A percentile compares a stretch with the other conserved stretches of the same genome.
Evolutionary conservation across 2,888 invertebrate species (phyloP).

Genomic region (Diogma glabrata): DNA sequence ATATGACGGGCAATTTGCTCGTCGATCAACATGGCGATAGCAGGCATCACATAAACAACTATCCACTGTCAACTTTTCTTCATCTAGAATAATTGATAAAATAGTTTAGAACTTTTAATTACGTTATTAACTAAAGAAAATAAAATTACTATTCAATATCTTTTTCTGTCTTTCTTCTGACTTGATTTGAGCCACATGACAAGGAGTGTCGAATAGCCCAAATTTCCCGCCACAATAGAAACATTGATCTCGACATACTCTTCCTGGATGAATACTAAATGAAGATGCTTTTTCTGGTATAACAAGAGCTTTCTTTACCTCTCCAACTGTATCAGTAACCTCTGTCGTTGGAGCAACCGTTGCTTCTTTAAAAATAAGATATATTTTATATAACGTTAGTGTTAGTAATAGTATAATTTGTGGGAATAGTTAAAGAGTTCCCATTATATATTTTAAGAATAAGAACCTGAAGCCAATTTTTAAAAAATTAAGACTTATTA

Average conservation of each 20-base stretch:
- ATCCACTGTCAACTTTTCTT: constrained; percentile 69
- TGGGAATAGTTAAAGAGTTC: no score
- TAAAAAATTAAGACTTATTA: no score
- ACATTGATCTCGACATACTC: constrained; percentile 74
- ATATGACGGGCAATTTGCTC: constrained; percentile 61
- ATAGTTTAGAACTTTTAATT: neutral
- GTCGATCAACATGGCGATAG: constrained; percentile 73
- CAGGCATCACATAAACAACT: constrained; percentile 82
- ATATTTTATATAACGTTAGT: no score
- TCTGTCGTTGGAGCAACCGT: no score
- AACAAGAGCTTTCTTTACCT: constrained; percentile 44
- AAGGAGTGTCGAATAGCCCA: constrained; percentile 74
- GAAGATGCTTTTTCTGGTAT: constrained; percentile 83
- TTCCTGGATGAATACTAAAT: constrained; percentile 73
- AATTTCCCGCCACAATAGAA: constrained; percentile 81
- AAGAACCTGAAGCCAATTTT: no score
- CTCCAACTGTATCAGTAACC: no score
- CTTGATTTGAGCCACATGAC: constrained; percentile 78
- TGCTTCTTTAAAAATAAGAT: no score
- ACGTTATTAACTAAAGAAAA: neutral
- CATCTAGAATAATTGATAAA: constrained; percentile 40
- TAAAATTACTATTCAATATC: constrained; percentile 56
- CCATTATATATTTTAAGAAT: no score
- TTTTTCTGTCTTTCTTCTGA: constrained; percentile 69
- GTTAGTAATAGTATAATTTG: no score